Evolutionary conservation across 2,797 vertebrate species (phyloP).

Genomic region (Limosa lapponica): DNA sequence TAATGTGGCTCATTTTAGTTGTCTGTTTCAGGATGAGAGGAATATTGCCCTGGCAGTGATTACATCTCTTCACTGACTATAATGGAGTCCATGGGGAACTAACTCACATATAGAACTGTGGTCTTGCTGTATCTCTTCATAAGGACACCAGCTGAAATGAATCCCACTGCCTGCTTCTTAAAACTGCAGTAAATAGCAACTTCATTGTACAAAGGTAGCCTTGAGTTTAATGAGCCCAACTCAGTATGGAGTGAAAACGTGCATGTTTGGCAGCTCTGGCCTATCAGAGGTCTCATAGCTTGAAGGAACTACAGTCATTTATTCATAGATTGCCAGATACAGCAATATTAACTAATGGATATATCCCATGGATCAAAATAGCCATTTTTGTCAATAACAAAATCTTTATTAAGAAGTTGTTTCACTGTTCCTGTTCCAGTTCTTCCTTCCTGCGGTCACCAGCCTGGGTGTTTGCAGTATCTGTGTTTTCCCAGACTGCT

Average conservation of each 20-base stretch:
- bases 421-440: neutral
- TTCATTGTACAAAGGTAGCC: neutral
- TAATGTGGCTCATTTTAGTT: neutral
- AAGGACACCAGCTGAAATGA: neutral
- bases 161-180: neutral
- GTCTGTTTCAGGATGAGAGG: neutral
- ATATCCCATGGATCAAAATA: neutral
- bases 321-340: neutral
- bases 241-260: neutral
- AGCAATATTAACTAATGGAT: neutral
- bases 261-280: neutral
- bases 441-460: neutral
- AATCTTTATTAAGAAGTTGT: neutral
- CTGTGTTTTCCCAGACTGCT: neutral
- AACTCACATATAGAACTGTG: neutral
- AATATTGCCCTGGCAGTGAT: neutral
- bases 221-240: neutral
- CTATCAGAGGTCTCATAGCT: neutral
- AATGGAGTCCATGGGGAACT: neutral
- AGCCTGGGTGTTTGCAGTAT: neutral
- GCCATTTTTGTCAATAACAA: neutral
- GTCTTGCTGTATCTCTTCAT: neutral
- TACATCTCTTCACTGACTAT: neutral
- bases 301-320: neutral
- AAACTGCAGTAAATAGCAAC: neutral